Evolutionary conservation across 2,797 vertebrate species (phyloP), one percentile per base, ranked within the genome.

Genomic region (Intellagama lesueurii): DNA sequence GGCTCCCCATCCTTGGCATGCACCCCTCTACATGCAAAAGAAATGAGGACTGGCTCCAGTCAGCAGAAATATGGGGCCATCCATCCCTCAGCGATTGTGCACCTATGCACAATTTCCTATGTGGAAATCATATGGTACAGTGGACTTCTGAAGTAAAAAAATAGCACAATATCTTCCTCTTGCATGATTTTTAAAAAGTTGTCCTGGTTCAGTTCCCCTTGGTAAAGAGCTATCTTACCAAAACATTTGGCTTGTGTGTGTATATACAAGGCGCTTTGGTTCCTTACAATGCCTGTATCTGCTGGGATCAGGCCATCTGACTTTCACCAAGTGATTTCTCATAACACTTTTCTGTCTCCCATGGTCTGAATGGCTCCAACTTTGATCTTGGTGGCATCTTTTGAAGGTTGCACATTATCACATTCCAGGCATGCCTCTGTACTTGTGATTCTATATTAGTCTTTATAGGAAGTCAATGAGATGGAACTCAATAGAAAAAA

Each of bases 381-480:
- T 88, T 85, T 88, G 78, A 85, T 88, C 87, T 87, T 85, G 89
- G 91, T 90, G 83, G 85, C 2, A 69, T 8, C 90, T 92, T 73
- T n/a, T 83, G 75, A 80, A 91, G 92, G 92, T 89, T 91, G 91
- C 44, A 77, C 40, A 49, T 64, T 85, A 92, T 89, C 93, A 85
- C 92, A 96, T 96, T 96, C 95, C 93, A 94, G 91, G 94, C 94
- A 94, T 96, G 96, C 94, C 94, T 8, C 77, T 86, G 0, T 94
- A 86, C 92, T 94, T 94, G 92, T 92, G 92, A n/a, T 93, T 95
- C 93, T 92, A 91, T 94, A 94, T 96, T 96, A 95, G 95, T 95
- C 95, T 96, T 96, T 96, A 95, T 96, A 96, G 94, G 95, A 96
- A 96, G 95, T 95, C 95, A 96, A 96, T 96, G 96, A 96, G 94